A percentile compares a stretch with the other conserved stretches of the same genome.
Conservation (phyloP, 2,113 vertebrate genomes). For the Channa argus region DNA sequence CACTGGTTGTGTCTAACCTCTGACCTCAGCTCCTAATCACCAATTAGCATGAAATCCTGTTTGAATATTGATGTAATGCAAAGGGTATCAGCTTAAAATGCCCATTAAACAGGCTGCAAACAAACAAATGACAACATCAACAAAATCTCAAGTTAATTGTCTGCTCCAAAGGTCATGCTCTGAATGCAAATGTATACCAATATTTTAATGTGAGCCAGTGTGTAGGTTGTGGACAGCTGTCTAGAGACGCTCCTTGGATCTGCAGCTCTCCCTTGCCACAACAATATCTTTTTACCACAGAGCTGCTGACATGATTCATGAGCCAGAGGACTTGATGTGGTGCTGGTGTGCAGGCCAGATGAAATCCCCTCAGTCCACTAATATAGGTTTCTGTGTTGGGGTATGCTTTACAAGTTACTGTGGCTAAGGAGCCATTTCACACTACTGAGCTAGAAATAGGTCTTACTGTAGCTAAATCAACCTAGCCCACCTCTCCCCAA, state of each 20-base stretch:
- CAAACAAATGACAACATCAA: slow-evolving; percentile 46
- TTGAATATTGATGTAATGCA: slow-evolving; percentile 58
- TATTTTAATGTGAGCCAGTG: slow-evolving; percentile 25
- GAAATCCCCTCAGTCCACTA: slow-evolving; percentile 70
- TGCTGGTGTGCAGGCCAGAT: slow-evolving; percentile 63
- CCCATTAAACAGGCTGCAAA: slow-evolving; percentile 45
- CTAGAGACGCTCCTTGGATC: slow-evolving; percentile 51
- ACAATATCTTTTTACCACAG: slow-evolving; percentile 69
- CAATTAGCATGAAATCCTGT: slow-evolving; percentile 73
- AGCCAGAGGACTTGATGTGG: slow-evolving; percentile 70
- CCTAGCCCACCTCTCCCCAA: slow-evolving; percentile 44
- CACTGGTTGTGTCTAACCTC: slow-evolving; percentile 47
- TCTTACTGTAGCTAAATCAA: slow-evolving; percentile 73
- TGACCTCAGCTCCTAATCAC: slow-evolving; percentile 68
- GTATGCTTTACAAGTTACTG: slow-evolving; percentile 65
- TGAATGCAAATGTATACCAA: slow-evolving; percentile 49
- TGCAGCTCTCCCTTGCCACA: slow-evolving; percentile 65
- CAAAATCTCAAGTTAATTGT: slow-evolving; percentile 21
- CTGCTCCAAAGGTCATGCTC: slow-evolving; percentile 27
- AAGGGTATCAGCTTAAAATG: slow-evolving; percentile 33
- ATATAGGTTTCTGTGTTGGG: slow-evolving; percentile 73
- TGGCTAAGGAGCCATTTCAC: slow-evolving; percentile 74
- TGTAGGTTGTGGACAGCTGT: slow-evolving; percentile 49
- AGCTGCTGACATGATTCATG: slow-evolving; percentile 74
- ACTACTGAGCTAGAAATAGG: slow-evolving; percentile 67